Percentiles rank a stretch among this genome's conserved stretches.
phyloP scores from a whole-genome alignment of 2,797 vertebrate genomes.

The Gymnopithys bicolor region DNA sequence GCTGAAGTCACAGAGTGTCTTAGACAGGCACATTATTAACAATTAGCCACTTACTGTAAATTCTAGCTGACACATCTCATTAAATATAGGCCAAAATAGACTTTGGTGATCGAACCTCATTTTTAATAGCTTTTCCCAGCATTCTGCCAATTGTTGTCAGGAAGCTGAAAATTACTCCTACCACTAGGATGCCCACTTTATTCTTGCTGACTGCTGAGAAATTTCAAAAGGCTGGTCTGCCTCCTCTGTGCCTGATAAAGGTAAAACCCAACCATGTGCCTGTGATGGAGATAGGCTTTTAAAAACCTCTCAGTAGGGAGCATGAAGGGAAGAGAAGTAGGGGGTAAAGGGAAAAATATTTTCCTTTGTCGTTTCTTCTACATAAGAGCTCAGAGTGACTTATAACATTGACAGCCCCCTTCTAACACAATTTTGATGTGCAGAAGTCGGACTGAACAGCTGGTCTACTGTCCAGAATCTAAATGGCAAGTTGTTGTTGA shows the following conservation, averaged over 20 bases:
- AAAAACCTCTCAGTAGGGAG: conserved; percentile 55
- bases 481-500: background rate
- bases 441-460: background rate
- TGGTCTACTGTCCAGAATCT: background rate
- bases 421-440: conserved; percentile 12
- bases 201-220: conserved; percentile 67
- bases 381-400: background rate
- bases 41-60: conserved; percentile 76
- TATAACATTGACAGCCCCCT: conserved; percentile 28
- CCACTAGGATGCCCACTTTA: conserved; percentile 70
- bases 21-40: conserved; percentile 68
- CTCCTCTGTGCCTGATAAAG: conserved; percentile 50
- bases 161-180: conserved; percentile 68
- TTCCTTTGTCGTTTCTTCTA: conserved; percentile 15
- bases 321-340: conserved; percentile 9
- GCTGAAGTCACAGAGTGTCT: conserved; percentile 47
- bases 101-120: conserved; percentile 63
- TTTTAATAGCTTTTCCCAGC: conserved; percentile 72
- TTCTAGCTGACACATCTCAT: conserved; percentile 71
- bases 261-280: conserved; percentile 48
- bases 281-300: conserved; percentile 29
- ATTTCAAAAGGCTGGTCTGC: conserved; percentile 65
- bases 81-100: conserved; percentile 70
- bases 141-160: conserved; percentile 70
- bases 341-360: conserved; percentile 45